Evolutionary conservation across 2,888 invertebrate genomes (phyloP).

Genomic region (Electrophaes corylata): DNA sequence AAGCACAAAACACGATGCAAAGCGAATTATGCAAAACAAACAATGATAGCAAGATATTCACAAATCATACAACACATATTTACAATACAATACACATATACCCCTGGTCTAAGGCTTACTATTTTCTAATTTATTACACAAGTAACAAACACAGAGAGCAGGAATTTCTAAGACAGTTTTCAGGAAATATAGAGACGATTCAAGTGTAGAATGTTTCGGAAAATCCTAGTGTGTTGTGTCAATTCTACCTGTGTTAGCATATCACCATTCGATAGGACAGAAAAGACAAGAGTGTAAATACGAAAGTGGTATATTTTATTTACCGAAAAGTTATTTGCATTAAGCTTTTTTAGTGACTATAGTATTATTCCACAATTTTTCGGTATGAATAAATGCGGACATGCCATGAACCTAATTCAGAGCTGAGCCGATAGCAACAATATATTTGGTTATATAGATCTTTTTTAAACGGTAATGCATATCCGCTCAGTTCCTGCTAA

Average conservation of each 20-base stretch:
- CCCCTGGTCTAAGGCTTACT: conserved; percentile 32
- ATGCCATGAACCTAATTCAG: conserved; percentile 15
- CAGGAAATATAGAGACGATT: conserved; percentile 9
- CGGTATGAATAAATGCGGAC: conserved; percentile 27
- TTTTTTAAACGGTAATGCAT: background rate
- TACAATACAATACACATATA: conserved; percentile 36
- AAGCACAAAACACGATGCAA: conserved; percentile 57
- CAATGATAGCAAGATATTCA: conserved; percentile 37
- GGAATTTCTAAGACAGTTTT: conserved; percentile 24
- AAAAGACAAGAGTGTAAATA: conserved; percentile 27
- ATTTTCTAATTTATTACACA: conserved; percentile 3
- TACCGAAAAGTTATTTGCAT: conserved; percentile 26
- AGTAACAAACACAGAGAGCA: conserved; percentile 19
- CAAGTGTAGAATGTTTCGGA: conserved; percentile 21
- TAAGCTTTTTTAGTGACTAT: conserved; percentile 31
- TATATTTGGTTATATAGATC: background rate
- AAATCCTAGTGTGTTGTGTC: conserved; percentile 24
- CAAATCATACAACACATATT: conserved; percentile 34
- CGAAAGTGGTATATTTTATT: conserved; percentile 13
- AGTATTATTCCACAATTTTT: conserved; percentile 30
- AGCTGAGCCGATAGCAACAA: conserved; percentile 22
- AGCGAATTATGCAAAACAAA: conserved; percentile 57
- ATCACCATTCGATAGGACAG: conserved; percentile 28
- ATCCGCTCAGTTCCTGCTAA: conserved; percentile 17
- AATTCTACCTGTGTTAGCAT: conserved; percentile 24